Conservation (phyloP, 2,113 vertebrate genomes). For the Rhabdornis inornatus region DNA sequence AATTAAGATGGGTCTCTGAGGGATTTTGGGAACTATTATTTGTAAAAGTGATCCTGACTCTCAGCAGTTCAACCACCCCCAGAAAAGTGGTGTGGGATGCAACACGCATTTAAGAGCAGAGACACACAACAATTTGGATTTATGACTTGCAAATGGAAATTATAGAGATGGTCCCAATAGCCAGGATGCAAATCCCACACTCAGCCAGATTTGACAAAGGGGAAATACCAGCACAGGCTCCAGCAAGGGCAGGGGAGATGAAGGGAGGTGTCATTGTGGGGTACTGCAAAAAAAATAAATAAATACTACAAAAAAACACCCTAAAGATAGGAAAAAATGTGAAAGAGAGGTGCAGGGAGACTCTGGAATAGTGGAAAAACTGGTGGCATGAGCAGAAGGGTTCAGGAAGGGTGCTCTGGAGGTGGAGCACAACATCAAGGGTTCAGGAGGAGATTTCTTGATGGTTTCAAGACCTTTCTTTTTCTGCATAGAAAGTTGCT, state of each 20-base stretch:
- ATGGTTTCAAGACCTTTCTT: background rate
- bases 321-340: background rate
- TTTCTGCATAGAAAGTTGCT: background rate
- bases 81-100: background rate
- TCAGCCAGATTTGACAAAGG: background rate
- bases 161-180: background rate
- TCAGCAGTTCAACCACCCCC: background rate
- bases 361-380: background rate
- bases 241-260: background rate
- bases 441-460: background rate
- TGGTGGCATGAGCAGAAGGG: background rate
- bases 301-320: background rate
- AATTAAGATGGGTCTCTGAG: background rate
- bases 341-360: background rate
- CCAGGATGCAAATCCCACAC: background rate
- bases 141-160: slow-evolving; percentile 32
- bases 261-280: background rate
- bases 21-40: background rate
- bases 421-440: background rate
- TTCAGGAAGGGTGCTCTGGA: background rate
- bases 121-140: background rate
- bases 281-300: background rate
- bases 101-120: background rate
- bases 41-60: background rate
- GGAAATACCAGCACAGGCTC: background rate